Evolutionary conservation across 2,797 vertebrate genomes (phyloP).

Genomic region (Acropternis orthonyx): DNA sequence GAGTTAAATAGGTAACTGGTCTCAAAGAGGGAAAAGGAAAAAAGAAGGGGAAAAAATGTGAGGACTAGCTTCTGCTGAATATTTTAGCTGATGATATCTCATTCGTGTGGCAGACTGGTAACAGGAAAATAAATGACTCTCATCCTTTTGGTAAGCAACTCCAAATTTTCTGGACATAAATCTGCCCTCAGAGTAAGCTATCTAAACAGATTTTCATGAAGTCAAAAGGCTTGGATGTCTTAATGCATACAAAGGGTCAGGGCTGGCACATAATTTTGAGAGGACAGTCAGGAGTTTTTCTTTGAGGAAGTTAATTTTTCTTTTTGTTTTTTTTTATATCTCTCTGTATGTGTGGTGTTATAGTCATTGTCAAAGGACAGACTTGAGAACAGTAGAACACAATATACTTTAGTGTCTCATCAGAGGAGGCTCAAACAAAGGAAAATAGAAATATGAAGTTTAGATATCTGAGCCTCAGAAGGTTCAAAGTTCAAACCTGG

Average conservation of each 20-base stretch:
- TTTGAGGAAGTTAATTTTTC: constrained; percentile 76
- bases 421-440: neutral
- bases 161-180: constrained; percentile 86
- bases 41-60: constrained; percentile 54
- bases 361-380: constrained; percentile 54
- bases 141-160: constrained; percentile 84
- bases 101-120: constrained; percentile 83
- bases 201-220: constrained; percentile 78
- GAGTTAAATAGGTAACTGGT: constrained; percentile 93
- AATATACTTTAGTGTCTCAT: neutral
- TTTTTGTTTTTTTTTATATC: constrained; percentile 76
- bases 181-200: constrained; percentile 80
- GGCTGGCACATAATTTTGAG: constrained; percentile 73
- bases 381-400: neutral
- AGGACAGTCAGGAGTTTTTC: constrained; percentile 72
- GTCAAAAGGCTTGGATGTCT: constrained; percentile 76
- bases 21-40: constrained; percentile 81
- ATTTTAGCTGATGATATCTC: constrained; percentile 86
- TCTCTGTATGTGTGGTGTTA: constrained; percentile 22
- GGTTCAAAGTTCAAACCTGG: constrained; percentile 17
- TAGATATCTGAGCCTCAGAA: constrained; percentile 12
- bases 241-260: constrained; percentile 76
- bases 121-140: constrained; percentile 89
- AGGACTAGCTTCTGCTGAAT: constrained; percentile 82
- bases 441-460: constrained; percentile 23